Evolutionary conservation across 2,113 vertebrate species (phyloP), one percentile per base, ranked within the genome.

Genomic region (Apaloderma vittatum): DNA sequence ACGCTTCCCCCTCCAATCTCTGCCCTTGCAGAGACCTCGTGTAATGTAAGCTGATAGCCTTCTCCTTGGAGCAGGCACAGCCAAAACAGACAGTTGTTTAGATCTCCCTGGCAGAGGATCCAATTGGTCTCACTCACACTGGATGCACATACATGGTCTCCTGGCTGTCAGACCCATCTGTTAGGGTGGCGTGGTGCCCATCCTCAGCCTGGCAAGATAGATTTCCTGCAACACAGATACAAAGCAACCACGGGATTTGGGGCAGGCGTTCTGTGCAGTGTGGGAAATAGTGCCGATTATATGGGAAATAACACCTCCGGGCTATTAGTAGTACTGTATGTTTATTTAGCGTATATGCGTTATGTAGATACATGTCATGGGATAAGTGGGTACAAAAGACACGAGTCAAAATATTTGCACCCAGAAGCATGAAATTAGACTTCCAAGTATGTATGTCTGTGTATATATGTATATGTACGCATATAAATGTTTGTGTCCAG

Each of bases 61-160:
- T 80, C 85, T 90, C 52, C 48, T 52, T 48, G 63, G 49, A 71
- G 43, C 7, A 71, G 80, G 26, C 40, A 55, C 68, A 87, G 82
- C 72, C 78, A 81, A 93, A 95, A 84, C 85, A 71, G 84, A 72
- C 86, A 94, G 91, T 85, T 96, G 83, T 77, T 96, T 83, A 48
- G 79, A 71, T 57, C 54, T 72, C 79, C 43, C 79, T 94, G 89
- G 96, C 54, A 61, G 57, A 71, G 82, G 52, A 58, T 82, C 82
- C 62, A 78, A 51, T 86, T 1, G 30, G 46, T 93, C 84, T 92
- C 72, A 82, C 80, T 46, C 73, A 67, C 76, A 36, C 66, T 89
- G 92, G 93, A 49, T 93, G 88, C 45, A 52, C 48, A 24, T 57
- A 43, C 70, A 6, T 45, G 72, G 52, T 74, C 79, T 94, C 76